These are phyloP conservation scores for Lepeophtheirus salmonis DNA, from an alignment of 1,140 invertebrate genomes.

Conservation along the genomic window DNA sequence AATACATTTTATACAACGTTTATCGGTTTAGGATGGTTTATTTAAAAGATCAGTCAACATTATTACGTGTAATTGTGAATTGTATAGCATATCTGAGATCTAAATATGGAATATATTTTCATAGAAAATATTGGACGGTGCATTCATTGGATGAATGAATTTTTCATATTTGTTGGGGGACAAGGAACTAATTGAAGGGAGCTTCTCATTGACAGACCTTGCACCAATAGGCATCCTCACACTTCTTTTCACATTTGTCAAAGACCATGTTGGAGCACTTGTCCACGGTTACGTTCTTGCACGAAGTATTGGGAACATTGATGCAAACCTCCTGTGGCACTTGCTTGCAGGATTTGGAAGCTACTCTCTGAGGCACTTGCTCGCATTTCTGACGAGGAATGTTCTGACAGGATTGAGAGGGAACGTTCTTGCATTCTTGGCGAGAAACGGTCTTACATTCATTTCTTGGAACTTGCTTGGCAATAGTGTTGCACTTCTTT, in stretches of 20 bases:
- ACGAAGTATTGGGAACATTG: constrained; percentile 4
- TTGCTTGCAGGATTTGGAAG: constrained; percentile 1
- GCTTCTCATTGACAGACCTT: no score
- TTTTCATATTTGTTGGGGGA: no score
- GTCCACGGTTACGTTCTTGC: neutral
- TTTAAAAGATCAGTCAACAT: no score
- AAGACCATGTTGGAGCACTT: constrained; percentile 1
- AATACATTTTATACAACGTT: no score
- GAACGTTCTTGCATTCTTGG: constrained; percentile 4
- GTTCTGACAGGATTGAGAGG: neutral
- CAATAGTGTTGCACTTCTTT: neutral
- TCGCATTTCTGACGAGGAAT: constrained; percentile 1
- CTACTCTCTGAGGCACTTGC: constrained; percentile 1
- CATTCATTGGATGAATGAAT: no score
- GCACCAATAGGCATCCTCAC: constrained; percentile 16
- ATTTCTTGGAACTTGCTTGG: neutral
- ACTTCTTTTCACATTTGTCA: constrained; percentile 11
- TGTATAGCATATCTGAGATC: no score
- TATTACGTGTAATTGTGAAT: no score
- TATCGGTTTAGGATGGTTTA: no score
- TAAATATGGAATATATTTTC: no score
- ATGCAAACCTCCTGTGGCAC: constrained; percentile 7
- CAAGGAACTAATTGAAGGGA: no score
- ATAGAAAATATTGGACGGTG: no score
- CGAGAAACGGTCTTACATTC: neutral